phyloP scores from a whole-genome alignment of 35 echinoderm and acorn worm genomes.

The Heliocidaris tuberculata region DNA sequence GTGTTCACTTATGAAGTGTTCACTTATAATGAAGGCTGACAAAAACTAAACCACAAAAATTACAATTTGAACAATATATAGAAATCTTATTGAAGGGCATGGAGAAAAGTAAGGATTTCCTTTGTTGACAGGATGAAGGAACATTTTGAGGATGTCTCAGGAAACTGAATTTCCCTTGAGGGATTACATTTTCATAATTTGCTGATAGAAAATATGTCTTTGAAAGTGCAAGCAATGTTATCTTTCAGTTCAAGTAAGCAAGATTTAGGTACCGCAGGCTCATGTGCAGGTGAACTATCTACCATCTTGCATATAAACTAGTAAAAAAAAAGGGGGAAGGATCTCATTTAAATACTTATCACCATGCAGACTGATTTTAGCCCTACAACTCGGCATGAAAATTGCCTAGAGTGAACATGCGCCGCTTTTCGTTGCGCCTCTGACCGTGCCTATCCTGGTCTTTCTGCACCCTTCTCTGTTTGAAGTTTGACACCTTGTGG shows the following conservation, averaged over 20 bases:
- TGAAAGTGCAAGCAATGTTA: no score
- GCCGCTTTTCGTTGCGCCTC: background rate
- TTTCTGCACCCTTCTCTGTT: background rate
- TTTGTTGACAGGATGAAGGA: background rate
- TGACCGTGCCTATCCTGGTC: background rate
- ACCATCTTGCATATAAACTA: background rate
- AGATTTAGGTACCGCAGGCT: background rate
- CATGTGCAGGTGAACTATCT: background rate
- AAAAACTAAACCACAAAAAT: background rate
- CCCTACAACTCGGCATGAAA: background rate
- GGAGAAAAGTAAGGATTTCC: background rate
- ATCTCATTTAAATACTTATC: background rate
- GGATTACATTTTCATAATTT: background rate
- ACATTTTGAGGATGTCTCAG: background rate
- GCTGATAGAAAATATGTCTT: no score
- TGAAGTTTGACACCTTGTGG: slow-evolving; percentile 24
- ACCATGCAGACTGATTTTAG: background rate
- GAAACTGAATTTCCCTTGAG: background rate
- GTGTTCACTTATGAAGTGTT: background rate
- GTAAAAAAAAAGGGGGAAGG: background rate
- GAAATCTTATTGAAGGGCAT: background rate
- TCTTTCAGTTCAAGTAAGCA: no score
- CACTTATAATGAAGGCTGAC: background rate
- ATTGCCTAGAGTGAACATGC: background rate
- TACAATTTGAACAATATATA: background rate